Percentiles rank a stretch among this genome's conserved stretches.
Evolutionary conservation across 23 tunicate genomes (phyloP).

Genomic region (Halocynthia aurantium): DNA sequence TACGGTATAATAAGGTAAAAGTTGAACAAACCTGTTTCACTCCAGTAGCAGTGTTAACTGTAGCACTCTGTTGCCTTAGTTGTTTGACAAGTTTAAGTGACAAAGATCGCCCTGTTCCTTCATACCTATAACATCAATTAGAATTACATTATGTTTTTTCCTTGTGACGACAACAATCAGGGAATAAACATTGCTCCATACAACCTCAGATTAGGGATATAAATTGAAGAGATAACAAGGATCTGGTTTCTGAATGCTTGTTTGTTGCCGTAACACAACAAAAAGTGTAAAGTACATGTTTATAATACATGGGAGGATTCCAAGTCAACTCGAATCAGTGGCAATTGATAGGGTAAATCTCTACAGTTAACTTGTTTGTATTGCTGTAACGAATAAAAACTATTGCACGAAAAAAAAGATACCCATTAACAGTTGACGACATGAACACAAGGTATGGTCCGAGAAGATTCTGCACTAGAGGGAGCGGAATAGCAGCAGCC

Average conservation of each 20-base stretch:
- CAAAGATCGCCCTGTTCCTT: constrained; percentile 92
- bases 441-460: constrained; percentile 92
- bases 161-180: too few species aligned
- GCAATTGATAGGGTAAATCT: background rate
- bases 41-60: background rate
- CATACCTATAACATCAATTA: constrained; percentile 48
- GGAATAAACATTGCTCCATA: too few species aligned
- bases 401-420: background rate
- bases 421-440: constrained; percentile 97
- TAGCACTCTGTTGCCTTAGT: constrained; percentile 63
- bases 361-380: background rate
- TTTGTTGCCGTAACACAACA: too few species aligned
- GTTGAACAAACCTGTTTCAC: constrained; percentile 8
- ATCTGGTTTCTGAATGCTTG: too few species aligned
- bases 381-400: background rate
- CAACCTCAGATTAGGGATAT: too few species aligned
- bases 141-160: too few species aligned
- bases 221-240: too few species aligned
- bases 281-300: too few species aligned
- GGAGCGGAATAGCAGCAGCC: constrained; percentile 96
- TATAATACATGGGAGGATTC: too few species aligned
- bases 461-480: constrained; percentile 74
- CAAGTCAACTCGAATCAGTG: too few species aligned
- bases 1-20: too few species aligned
- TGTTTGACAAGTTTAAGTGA: constrained; percentile 77